A percentile compares a stretch with the other conserved stretches of the same genome.
Conservation (phyloP, 2,797 vertebrate species). For the Kryptopterus vitreolus region DNA sequence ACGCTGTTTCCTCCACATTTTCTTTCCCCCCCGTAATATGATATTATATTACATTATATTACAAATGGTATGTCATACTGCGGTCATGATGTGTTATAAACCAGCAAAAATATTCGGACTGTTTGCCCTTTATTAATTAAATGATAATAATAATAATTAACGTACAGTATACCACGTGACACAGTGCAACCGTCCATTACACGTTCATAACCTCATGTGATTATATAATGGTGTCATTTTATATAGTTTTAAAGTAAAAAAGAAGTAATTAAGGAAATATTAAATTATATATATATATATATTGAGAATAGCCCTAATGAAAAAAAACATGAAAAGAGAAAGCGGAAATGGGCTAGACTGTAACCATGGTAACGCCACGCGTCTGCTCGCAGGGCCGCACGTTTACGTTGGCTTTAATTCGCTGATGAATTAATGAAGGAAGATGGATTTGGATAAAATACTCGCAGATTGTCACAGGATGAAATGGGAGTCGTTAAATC, state of each 20-base stretch:
- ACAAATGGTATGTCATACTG: not conserved
- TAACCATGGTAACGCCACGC: constrained; percentile 11
- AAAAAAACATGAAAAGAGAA: no score
- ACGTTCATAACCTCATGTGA: not conserved
- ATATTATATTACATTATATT: no score
- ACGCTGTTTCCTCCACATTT: not conserved
- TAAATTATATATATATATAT: no score
- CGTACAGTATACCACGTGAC: not conserved
- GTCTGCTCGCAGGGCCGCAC: not conserved
- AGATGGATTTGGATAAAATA: constrained; percentile 42
- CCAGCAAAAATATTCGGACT: not conserved
- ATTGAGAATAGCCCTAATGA: no score
- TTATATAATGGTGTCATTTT: no score
- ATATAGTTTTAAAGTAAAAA: no score
- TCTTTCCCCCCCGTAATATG: no score
- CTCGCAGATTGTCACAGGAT: constrained; percentile 40
- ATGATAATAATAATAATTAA: not conserved
- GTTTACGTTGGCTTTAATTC: not conserved
- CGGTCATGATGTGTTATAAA: not conserved
- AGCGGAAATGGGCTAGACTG: not conserved
- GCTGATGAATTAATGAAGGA: not conserved
- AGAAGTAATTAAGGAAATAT: no score
- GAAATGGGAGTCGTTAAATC: constrained; percentile 44
- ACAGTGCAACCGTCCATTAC: not conserved
- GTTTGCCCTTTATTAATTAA: not conserved